Percentiles rank a stretch among this genome's conserved stretches.
phyloP scores from a whole-genome alignment of 2,888 invertebrate genomes.

The Acronicta aceris region DNA sequence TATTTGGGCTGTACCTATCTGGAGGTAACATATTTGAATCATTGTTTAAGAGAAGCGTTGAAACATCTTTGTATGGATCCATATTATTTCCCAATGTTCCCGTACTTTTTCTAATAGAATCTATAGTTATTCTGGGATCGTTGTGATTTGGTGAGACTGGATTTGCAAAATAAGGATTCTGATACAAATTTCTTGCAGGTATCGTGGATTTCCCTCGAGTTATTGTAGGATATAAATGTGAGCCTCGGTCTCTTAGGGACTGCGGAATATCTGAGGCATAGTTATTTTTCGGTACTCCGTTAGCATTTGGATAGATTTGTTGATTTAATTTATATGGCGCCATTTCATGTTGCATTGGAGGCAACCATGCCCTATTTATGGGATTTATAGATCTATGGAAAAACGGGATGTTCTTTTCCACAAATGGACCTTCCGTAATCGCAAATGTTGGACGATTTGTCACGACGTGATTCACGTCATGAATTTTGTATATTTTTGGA shows the following conservation, averaged over 20 bases:
- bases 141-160: neutral
- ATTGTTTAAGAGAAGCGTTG: neutral
- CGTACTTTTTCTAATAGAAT: neutral
- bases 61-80: no score
- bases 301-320: constrained; percentile 2
- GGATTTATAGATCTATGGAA: neutral
- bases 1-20: neutral
- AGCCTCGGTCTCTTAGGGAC: constrained; percentile 2
- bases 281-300: constrained; percentile 1
- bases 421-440: neutral
- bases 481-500: neutral
- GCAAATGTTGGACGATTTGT: neutral
- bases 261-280: constrained; percentile 2
- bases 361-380: constrained; percentile 5
- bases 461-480: neutral
- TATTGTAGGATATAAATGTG: neutral
- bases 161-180: neutral
- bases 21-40: neutral
- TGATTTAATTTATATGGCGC: neutral
- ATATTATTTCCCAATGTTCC: neutral
- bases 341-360: constrained; percentile 1
- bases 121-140: neutral
- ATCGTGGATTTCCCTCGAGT: neutral
- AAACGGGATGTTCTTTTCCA: neutral
- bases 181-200: neutral